Evolutionary conservation across 2,888 invertebrate genomes (phyloP), one percentile per base, ranked within the genome.

Genomic region (Gari tellinella): DNA sequence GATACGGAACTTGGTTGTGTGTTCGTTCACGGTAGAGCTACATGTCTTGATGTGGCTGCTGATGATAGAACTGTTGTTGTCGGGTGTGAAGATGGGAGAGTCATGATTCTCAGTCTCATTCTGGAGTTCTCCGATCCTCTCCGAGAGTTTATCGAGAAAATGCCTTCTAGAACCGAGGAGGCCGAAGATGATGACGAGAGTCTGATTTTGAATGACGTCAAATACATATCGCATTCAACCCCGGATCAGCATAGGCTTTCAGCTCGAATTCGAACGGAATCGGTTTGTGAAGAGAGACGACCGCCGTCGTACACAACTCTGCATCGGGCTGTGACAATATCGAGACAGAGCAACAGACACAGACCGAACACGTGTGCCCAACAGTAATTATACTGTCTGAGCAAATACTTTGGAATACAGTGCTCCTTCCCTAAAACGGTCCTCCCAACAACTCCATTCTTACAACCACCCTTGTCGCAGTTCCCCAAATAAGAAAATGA

Each of bases 41-140:
- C 79, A 0, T 82, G 83, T 56, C 40, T 89, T 1, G 70, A 80
- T 5, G 83, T 88, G 7, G 85, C 80, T 10, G 74, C 74, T n/a
- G 87, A 90, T 60, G 88, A 86, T 37, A 69, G 87, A 19, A 89
- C 89, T 0, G 67, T 90, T 21, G 81, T 82, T n/a, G 85, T 89
- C 0, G 89, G 90, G 4, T 88, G 88, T 45, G 64, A 82, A 4
- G 89, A 90, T 55, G 89, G 89, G 1, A 75, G 89, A 1, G 81
- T 89, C 14, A 80, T 89, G 78, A 80, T 89, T 5, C 73, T 90
- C 4, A 81, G 82, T 43, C 66, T 89, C 10, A 81, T 88, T 38
- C 68, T 89, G 4, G 88, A 84, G 17, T 67, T 83, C 7, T 72
- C 82, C 23, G 89, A 89, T 48, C 89, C 88, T 0, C 72, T 87